These are phyloP conservation scores for Clanis bilineata DNA, from an alignment of 2,888 invertebrate species.

Conservation along the genomic window DNA sequence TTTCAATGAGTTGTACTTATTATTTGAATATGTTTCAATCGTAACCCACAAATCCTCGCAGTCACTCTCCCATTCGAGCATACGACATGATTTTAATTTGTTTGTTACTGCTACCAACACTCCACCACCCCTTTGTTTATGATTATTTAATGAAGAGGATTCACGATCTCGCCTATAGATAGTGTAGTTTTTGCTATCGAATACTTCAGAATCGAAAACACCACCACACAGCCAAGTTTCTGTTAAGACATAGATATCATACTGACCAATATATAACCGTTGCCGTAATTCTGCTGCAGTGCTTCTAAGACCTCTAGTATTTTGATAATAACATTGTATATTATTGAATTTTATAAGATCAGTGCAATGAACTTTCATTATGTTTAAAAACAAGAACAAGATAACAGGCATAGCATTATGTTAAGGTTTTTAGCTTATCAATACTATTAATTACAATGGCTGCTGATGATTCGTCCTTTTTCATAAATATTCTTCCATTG, in stretches of 20 bases:
- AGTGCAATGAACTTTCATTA: too few relatives aligned
- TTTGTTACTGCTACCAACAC: slow-evolving; percentile 14
- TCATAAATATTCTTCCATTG: slow-evolving; percentile 13
- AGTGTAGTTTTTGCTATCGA: too few relatives aligned
- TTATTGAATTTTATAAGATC: too few relatives aligned
- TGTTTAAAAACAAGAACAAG: too few relatives aligned
- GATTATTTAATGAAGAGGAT: not conserved
- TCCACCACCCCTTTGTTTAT: slow-evolving; percentile 17
- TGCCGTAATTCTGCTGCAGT: too few relatives aligned
- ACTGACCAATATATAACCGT: too few relatives aligned
- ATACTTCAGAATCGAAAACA: too few relatives aligned
- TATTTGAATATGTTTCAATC: not conserved
- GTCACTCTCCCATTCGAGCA: slow-evolving; percentile 14
- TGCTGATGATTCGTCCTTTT: slow-evolving; percentile 7
- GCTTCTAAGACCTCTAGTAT: too few relatives aligned
- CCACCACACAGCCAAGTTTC: too few relatives aligned
- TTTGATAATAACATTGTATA: too few relatives aligned
- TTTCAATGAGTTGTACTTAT: not conserved
- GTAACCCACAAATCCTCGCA: slow-evolving; percentile 17
- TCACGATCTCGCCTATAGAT: not conserved
- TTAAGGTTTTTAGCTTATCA: not conserved
- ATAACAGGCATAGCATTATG: too few relatives aligned
- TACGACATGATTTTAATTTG: slow-evolving; percentile 2
- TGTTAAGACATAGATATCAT: too few relatives aligned
- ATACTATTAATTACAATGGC: not conserved